Conservation (phyloP, 2,888 invertebrate genomes). For the Strigamia crassipes region DNA sequence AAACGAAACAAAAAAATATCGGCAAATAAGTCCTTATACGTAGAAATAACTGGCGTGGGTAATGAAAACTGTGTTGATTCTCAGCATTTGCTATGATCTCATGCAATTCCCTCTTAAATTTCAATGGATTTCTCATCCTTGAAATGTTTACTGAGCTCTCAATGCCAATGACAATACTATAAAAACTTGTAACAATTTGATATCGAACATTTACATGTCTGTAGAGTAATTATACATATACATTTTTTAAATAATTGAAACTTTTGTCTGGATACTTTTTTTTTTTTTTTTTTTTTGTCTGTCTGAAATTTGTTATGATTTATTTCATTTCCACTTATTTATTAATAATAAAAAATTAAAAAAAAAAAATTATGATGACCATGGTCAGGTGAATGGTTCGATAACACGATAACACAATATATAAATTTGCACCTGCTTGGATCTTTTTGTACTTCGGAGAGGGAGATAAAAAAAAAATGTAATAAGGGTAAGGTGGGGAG, state of each 20-base stretch:
- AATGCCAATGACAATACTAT: background rate
- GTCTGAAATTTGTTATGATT: background rate
- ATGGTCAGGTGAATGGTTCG: constrained; percentile 31
- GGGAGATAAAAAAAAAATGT: background rate
- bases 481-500: background rate
- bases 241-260: background rate
- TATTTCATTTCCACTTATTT: constrained; percentile 5
- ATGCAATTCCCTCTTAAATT: background rate
- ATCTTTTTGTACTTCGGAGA: background rate
- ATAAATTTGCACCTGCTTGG: constrained; percentile 16
- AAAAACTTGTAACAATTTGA: background rate
- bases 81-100: constrained; percentile 17
- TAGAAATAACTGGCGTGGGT: background rate
- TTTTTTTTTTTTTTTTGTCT: background rate
- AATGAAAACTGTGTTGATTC: background rate
- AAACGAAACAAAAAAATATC: background rate
- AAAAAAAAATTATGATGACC: background rate
- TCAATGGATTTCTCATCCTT: constrained; percentile 28
- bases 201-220: background rate
- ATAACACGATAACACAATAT: constrained; percentile 23
- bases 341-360: background rate
- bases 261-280: background rate
- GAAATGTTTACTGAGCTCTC: background rate
- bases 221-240: background rate
- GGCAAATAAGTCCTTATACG: background rate